These are phyloP conservation scores for Takifugu rubripes DNA, from an alignment of 2,797 vertebrate species.

Conservation along the genomic window DNA sequence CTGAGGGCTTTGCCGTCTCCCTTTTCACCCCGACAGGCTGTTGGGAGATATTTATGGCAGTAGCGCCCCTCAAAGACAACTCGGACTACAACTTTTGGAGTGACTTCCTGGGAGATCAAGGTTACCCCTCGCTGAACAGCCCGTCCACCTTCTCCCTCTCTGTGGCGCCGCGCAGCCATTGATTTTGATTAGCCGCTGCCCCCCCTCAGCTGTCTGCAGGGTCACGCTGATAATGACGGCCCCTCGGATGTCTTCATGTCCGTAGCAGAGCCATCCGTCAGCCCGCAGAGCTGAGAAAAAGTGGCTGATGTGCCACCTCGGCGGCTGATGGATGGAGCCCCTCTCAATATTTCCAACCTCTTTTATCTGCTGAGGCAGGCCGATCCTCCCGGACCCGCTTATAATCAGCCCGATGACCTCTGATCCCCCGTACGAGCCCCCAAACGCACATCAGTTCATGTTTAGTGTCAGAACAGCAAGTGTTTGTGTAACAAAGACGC, in stretches of 20 bases:
- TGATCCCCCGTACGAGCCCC: conserved; percentile 54
- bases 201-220: conserved; percentile 43
- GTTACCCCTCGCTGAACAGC: conserved; percentile 17
- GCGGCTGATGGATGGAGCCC: conserved; percentile 66
- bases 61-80: conserved; percentile 5
- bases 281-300: conserved; percentile 54
- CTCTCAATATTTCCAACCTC: conserved; percentile 56
- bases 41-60: conserved; percentile 16
- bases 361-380: conserved; percentile 67
- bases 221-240: conserved; percentile 51
- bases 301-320: conserved; percentile 65
- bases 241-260: conserved; percentile 70
- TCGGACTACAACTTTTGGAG: conserved; percentile 28
- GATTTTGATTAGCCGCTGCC: conserved; percentile 58
- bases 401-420: conserved; percentile 67
- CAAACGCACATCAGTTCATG: conserved; percentile 57
- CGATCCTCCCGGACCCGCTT: conserved; percentile 61
- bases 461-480: conserved; percentile 68
- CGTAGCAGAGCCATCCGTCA: conserved; percentile 66
- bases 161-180: conserved; percentile 22
- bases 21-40: conserved; percentile 2
- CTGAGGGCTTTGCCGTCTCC: no score
- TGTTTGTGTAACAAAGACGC: conserved; percentile 57
- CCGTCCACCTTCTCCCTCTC: conserved; percentile 20
- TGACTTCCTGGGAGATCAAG: conserved; percentile 31